These are phyloP conservation scores for Actenoides hombroni DNA, from an alignment of 2,113 vertebrate genomes.

Conservation along the genomic window DNA sequence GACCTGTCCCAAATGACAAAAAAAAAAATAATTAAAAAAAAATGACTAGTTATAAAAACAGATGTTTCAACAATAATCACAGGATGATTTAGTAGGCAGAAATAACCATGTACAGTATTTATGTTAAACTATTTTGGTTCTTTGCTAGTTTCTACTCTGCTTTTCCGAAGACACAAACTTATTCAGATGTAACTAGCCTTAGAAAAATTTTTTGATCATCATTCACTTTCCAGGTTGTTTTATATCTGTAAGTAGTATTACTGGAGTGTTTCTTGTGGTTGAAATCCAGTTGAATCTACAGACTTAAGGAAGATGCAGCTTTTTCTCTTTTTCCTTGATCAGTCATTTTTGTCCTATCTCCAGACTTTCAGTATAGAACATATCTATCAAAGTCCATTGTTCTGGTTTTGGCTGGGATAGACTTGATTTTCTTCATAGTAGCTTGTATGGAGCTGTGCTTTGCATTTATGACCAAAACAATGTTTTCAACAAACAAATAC, in stretches of 20 bases:
- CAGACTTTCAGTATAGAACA: not conserved
- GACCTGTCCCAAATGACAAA: not conserved
- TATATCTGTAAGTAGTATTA: not conserved
- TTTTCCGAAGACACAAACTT: not conserved
- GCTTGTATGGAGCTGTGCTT: not conserved
- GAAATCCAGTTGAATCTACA: not conserved
- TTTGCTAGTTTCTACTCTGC: not conserved
- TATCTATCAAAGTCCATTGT: not conserved
- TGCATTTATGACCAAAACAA: not conserved
- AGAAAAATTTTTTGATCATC: not conserved
- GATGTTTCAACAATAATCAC: not conserved
- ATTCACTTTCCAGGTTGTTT: not conserved
- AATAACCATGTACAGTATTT: not conserved
- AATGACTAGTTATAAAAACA: not conserved
- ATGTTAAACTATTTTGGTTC: not conserved
- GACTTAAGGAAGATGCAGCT: not conserved
- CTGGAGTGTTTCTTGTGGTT: not conserved
- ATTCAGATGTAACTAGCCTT: not conserved
- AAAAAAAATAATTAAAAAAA: not conserved
- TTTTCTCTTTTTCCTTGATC: not conserved
- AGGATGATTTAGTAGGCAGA: not conserved
- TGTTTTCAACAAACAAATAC: too few species aligned
- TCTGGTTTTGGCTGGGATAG: not conserved
- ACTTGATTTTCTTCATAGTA: not conserved
- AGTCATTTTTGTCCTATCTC: not conserved